Evolutionary conservation across 2,888 invertebrate genomes (phyloP).

Genomic region (Synanthedon andrenaeformis): DNA sequence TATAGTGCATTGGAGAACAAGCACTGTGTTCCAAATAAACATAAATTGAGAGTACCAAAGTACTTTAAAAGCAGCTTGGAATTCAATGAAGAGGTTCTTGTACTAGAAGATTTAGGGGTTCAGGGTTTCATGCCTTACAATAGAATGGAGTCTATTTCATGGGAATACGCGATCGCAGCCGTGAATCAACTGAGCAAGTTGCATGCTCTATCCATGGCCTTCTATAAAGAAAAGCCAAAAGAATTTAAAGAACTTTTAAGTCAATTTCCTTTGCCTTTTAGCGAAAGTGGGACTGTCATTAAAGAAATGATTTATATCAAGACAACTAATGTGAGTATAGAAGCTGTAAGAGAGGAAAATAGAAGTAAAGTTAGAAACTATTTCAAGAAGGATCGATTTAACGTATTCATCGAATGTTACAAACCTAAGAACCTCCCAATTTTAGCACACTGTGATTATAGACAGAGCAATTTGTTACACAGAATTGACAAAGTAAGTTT

Average conservation of each 20-base stretch:
- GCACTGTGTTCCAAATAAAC: constrained; percentile 4
- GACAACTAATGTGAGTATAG: not conserved
- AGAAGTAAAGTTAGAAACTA: not conserved
- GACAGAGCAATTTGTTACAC: constrained; percentile 18
- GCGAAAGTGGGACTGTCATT: not conserved
- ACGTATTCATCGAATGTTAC: not conserved
- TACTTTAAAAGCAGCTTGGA: constrained; percentile 12
- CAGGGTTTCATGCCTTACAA: constrained; percentile 23
- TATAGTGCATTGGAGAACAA: constrained; percentile 7
- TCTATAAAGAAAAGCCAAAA: constrained; percentile 21
- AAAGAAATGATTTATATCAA: not conserved
- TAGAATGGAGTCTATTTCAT: constrained; percentile 21
- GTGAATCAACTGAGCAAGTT: constrained; percentile 25
- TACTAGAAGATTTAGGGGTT: constrained; percentile 20
- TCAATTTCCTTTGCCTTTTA: not conserved
- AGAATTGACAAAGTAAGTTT: not conserved
- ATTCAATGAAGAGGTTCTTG: constrained; percentile 14
- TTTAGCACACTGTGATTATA: constrained; percentile 15
- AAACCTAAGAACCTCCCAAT: constrained; percentile 3
- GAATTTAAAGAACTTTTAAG: constrained; percentile 12
- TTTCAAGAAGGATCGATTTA: not conserved
- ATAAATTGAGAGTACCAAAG: constrained; percentile 8
- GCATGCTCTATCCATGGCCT: constrained; percentile 33
- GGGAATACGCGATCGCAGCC: constrained; percentile 20
- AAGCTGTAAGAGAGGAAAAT: not conserved